Base-by-base conservation (phyloP, 2,888 invertebrate species). In the Bugula neritina region DNA sequence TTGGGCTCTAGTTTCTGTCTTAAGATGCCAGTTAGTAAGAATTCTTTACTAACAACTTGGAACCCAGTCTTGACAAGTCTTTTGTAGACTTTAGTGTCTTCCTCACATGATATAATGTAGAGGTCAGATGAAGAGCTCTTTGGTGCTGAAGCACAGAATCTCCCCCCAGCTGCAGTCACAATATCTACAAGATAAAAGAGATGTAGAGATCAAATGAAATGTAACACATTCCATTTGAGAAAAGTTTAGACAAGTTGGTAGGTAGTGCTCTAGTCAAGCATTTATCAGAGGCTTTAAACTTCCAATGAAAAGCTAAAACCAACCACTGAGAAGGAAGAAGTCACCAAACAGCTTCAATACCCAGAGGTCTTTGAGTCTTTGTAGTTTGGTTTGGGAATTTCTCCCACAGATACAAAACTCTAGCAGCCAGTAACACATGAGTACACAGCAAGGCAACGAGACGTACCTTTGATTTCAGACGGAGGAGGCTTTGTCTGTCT, bases 401-500 rank as follows among this genome's bases (percentile, higher is more conserved):
- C n/a, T n/a, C n/a, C n/a, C n/a, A n/a, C n/a, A n/a, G n/a, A n/a
- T n/a, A n/a, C n/a, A n/a, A n/a, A n/a, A n/a, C n/a, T n/a, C n/a
- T n/a, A n/a, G n/a, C n/a, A n/a, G n/a, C n/a, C n/a, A n/a, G n/a
- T n/a, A n/a, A n/a, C n/a, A n/a, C n/a, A n/a, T n/a, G n/a, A n/a
- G n/a, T n/a, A n/a, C n/a, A 57, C 27, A 25, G 3, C 57, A 57
- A 27, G 57, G 3, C 27, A 57, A 5, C 10, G 27, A 63, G 2
- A 63, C 63, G 31, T 13, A 63, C 63, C 63, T 63, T 63, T 63
- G 10, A 63, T 63, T 27, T 63, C 63, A 25, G 13, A 27, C 10
- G 34, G 25, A 2, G 63, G 63, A 31, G 63, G 63, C 17, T 13
- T 27, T 5, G 63, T 63, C 10, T 27, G 5, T 27, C 31, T 63